Evolutionary conservation across 2,888 invertebrate genomes (phyloP).

Genomic region (Ornithoptera alexandrae): DNA sequence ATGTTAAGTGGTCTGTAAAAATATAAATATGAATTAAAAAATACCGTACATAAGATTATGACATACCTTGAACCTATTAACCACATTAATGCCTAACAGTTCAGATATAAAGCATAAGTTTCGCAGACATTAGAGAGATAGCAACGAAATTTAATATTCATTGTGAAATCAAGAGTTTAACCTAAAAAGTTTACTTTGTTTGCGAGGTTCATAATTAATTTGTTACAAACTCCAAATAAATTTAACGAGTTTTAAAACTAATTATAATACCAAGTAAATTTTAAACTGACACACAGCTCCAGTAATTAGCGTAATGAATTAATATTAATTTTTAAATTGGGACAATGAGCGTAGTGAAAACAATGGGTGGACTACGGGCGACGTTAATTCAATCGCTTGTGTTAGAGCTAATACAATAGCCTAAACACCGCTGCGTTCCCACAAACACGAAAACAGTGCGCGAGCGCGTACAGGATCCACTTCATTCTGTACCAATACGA

Average conservation of each 20-base stretch:
- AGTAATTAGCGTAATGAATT: constrained; percentile 7
- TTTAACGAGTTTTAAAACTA: constrained; percentile 22
- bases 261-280: constrained; percentile 11
- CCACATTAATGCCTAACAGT: no score
- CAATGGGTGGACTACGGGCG: constrained; percentile 10
- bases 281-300: constrained; percentile 2
- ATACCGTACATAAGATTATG: no score
- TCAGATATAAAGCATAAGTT: no score
- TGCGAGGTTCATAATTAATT: constrained; percentile 15
- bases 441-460: constrained; percentile 42
- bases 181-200: constrained; percentile 17
- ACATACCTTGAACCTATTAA: no score
- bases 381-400: constrained; percentile 3
- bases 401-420: constrained; percentile 12
- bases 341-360: constrained; percentile 3
- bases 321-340: background rate
- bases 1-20: no score
- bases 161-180: constrained; percentile 8
- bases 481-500: constrained; percentile 49
- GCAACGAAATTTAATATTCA: background rate
- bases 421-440: constrained; percentile 35
- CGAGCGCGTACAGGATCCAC: constrained; percentile 47
- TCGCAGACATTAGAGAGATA: no score
- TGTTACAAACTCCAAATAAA: constrained; percentile 14
- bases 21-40: no score